Evolutionary conservation across 2,113 vertebrate species (phyloP).

Genomic region (Castor canadensis): DNA sequence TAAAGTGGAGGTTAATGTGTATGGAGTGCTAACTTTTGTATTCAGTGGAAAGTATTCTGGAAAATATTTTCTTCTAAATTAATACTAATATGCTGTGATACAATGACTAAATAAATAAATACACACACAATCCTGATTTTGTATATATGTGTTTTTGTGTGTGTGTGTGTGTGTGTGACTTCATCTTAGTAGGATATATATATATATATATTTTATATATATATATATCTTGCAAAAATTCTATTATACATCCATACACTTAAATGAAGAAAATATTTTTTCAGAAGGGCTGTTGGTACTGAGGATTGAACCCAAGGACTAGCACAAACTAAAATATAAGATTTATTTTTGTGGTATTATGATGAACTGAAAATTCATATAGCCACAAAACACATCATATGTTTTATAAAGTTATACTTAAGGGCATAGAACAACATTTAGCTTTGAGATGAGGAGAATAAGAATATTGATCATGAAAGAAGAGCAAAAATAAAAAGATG

Average conservation of each 20-base stretch:
- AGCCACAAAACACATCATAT: neutral
- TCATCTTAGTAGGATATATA: too few species aligned
- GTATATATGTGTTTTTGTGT: too few species aligned
- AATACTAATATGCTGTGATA: neutral
- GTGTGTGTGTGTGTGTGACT: too few species aligned
- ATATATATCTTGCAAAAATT: neutral
- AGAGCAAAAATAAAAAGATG: neutral
- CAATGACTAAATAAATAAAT: too few species aligned
- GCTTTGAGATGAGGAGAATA: neutral
- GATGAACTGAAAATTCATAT: neutral
- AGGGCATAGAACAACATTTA: neutral
- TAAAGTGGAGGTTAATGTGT: neutral
- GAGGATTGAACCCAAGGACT: neutral
- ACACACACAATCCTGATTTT: too few species aligned
- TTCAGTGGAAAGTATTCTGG: neutral
- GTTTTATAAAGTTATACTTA: constrained; percentile 16
- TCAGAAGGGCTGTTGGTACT: too few species aligned
- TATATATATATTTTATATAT: neutral
- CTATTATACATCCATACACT: neutral
- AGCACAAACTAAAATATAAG: too few species aligned
- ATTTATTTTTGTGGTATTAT: neutral
- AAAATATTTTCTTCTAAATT: neutral
- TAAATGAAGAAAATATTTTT: neutral
- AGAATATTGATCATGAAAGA: neutral
- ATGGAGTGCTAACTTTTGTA: neutral